These are phyloP conservation scores for Sebastes taczanowskii DNA, from an alignment of 2,797 vertebrate genomes.

Conservation along the genomic window DNA sequence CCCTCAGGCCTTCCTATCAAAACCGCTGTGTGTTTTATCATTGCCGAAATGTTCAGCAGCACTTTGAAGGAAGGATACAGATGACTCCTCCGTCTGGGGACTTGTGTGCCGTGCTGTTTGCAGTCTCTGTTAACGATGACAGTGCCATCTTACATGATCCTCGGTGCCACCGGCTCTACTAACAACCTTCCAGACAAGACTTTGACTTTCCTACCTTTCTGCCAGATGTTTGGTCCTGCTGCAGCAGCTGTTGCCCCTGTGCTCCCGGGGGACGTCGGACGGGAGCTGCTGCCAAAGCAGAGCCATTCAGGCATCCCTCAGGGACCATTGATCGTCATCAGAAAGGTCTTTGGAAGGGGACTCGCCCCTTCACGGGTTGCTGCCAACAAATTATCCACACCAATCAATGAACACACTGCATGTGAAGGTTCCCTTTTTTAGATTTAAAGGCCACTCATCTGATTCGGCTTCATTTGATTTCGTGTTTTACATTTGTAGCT, in stretches of 20 bases:
- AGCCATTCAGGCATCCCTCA: conserved; percentile 44
- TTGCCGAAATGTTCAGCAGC: conserved; percentile 43
- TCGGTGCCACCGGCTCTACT: conserved; percentile 14
- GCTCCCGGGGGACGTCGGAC: conserved; percentile 30
- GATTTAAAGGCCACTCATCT: background rate
- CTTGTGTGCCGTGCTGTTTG: conserved; percentile 30
- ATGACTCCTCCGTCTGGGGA: conserved; percentile 42
- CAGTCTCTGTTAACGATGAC: conserved; percentile 48
- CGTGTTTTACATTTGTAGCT: conserved; percentile 1
- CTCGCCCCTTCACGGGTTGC: conserved; percentile 47
- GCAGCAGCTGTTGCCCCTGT: conserved; percentile 64
- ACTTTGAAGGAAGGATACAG: conserved; percentile 59
- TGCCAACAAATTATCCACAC: conserved; percentile 50
- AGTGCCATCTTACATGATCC: conserved; percentile 40
- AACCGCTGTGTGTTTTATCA: conserved; percentile 53
- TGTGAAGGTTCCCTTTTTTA: conserved; percentile 1
- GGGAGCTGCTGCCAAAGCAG: conserved; percentile 54
- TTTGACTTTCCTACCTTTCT: conserved; percentile 62
- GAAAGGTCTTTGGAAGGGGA: conserved; percentile 78
- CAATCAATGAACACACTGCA: conserved; percentile 4
- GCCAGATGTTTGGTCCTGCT: conserved; percentile 70
- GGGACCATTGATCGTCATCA: conserved; percentile 63
- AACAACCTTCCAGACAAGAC: conserved; percentile 56
- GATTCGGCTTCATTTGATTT: conserved; percentile 10
- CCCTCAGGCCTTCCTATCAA: conserved; percentile 54